Conservation (phyloP, 2,113 vertebrate species). For the Pithys albifrons region DNA sequence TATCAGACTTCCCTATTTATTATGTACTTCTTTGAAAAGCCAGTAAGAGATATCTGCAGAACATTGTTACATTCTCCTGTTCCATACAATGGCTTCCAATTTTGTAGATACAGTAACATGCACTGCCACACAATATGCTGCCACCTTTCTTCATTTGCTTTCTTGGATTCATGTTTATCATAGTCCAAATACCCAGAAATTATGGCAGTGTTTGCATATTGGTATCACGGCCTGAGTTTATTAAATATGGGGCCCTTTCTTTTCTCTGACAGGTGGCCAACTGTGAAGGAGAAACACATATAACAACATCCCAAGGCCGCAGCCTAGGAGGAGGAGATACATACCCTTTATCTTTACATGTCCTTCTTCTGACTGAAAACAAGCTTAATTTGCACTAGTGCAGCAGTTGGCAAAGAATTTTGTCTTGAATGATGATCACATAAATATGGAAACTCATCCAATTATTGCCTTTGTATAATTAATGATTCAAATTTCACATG, state of each 20-base stretch:
- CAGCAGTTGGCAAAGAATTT: neutral
- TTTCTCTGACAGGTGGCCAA: neutral
- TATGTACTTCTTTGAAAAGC: neutral
- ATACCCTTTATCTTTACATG: neutral
- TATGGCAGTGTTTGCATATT: neutral
- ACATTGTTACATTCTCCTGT: neutral
- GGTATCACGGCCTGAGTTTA: neutral
- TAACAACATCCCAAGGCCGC: neutral
- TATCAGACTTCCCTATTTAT: neutral
- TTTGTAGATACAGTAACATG: neutral
- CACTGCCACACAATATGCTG: neutral
- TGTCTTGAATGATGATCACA: fast-evolving
- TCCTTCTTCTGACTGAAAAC: neutral
- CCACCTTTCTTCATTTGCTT: neutral
- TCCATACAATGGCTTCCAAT: neutral
- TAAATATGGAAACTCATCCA: neutral
- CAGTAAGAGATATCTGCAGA: neutral
- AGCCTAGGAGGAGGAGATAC: neutral
- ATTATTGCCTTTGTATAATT: neutral
- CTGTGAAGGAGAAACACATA: neutral
- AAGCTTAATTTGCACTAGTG: neutral
- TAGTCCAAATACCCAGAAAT: neutral
- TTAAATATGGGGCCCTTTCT: neutral
- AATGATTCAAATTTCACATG: neutral
- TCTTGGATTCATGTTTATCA: neutral